Conservation (phyloP, 2,888 invertebrate genomes). For the Agrochola circellaris region DNA sequence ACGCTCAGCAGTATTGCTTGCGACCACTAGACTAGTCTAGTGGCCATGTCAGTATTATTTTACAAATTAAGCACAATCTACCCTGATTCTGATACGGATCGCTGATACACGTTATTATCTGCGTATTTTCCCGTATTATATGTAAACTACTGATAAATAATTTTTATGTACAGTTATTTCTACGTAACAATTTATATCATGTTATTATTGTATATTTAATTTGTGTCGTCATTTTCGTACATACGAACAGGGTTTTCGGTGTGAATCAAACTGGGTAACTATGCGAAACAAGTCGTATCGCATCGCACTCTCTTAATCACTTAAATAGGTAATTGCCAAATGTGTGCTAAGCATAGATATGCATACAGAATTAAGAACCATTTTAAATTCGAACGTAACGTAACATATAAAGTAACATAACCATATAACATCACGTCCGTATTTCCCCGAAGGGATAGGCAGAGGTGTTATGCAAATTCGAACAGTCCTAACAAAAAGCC, state of each 20-base stretch:
- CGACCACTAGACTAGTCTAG: background rate
- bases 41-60: slow-evolving; percentile 1
- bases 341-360: background rate
- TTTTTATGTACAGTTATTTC: background rate
- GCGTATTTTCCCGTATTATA: slow-evolving; percentile 22
- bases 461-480: too few species aligned
- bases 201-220: background rate
- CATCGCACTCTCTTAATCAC: background rate
- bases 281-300: background rate
- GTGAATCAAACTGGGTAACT: background rate
- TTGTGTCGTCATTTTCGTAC: slow-evolving; percentile 18
- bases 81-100: slow-evolving; percentile 1
- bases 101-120: slow-evolving; percentile 25
- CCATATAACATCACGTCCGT: too few species aligned
- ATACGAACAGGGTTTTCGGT: background rate
- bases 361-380: background rate
- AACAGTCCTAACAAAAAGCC: too few species aligned
- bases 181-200: slow-evolving; percentile 19
- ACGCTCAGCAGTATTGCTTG: background rate
- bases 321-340: background rate
- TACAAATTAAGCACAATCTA: background rate
- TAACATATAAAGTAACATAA: too few species aligned
- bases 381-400: background rate
- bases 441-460: too few species aligned
- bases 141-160: slow-evolving; percentile 18